Conservation (phyloP, 2,113 vertebrate species). For the Suricata suricatta region DNA sequence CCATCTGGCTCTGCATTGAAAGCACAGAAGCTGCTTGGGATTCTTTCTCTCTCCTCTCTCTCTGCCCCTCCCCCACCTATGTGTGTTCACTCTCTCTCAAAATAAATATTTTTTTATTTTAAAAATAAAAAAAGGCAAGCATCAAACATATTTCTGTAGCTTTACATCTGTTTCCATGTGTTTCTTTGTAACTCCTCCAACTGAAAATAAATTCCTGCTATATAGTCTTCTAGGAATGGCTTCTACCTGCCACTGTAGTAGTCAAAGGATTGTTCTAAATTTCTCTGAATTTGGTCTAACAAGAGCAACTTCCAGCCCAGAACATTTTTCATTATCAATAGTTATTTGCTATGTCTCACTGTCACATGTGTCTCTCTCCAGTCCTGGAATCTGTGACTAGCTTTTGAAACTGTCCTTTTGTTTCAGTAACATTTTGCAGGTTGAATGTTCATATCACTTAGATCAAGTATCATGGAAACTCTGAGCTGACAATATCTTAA, state of each 20-base stretch:
- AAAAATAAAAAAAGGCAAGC: neutral
- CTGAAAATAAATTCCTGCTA: neutral
- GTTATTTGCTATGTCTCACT: neutral
- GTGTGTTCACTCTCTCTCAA: too few species aligned
- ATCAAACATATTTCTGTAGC: neutral
- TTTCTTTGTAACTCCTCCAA: neutral
- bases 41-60: too few species aligned
- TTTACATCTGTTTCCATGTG: conserved; percentile 18
- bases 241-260: neutral
- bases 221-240: neutral
- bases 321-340: neutral
- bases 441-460: neutral
- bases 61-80: too few species aligned
- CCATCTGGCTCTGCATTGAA: too few species aligned
- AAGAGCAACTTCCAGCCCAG: neutral
- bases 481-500: neutral
- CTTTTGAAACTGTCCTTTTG: neutral
- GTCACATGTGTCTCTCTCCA: neutral
- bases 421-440: neutral
- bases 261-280: neutral
- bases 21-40: too few species aligned
- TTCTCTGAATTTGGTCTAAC: neutral
- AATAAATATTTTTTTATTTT: too few species aligned
- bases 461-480: neutral
- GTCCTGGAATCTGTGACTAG: neutral